Conservation (phyloP, 2,888 invertebrate genomes). For the Charanyca ferruginea region DNA sequence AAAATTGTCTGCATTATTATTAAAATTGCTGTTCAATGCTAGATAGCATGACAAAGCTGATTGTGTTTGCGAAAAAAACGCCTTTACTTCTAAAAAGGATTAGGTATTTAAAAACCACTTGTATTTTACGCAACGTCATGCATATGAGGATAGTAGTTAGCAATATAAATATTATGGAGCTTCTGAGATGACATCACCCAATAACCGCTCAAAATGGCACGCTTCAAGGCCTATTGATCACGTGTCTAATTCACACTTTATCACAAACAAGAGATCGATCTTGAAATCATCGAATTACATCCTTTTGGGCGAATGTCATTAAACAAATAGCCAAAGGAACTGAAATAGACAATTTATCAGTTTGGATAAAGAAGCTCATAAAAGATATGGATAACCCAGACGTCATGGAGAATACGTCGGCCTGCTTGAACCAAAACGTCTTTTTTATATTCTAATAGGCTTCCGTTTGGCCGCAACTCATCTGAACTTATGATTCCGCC, state of each 20-base stretch:
- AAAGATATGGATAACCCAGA: too few relatives aligned
- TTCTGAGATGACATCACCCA: conserved; percentile 36
- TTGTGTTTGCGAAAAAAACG: not conserved
- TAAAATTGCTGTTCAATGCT: conserved; percentile 11
- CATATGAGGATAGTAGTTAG: not conserved
- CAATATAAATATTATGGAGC: conserved; percentile 6
- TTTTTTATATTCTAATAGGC: too few relatives aligned
- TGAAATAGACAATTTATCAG: too few relatives aligned
- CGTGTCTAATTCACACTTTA: not conserved
- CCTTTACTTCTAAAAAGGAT: not conserved
- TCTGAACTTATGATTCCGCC: too few relatives aligned
- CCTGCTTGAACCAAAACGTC: not conserved
- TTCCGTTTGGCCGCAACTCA: too few relatives aligned
- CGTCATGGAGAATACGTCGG: too few relatives aligned
- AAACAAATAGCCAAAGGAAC: too few relatives aligned
- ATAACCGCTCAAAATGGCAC: conserved; percentile 8
- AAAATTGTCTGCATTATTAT: not conserved
- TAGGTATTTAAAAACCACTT: not conserved
- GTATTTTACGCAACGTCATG: conserved; percentile 17
- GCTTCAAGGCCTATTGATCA: conserved; percentile 25
- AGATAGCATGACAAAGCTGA: conserved; percentile 4
- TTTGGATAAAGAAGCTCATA: too few relatives aligned
- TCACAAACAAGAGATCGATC: not conserved
- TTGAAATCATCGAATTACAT: too few relatives aligned
- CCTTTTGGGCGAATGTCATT: too few relatives aligned